Evolutionary conservation across 2,113 vertebrate genomes (phyloP).

Genomic region (Fregetta grallaria): DNA sequence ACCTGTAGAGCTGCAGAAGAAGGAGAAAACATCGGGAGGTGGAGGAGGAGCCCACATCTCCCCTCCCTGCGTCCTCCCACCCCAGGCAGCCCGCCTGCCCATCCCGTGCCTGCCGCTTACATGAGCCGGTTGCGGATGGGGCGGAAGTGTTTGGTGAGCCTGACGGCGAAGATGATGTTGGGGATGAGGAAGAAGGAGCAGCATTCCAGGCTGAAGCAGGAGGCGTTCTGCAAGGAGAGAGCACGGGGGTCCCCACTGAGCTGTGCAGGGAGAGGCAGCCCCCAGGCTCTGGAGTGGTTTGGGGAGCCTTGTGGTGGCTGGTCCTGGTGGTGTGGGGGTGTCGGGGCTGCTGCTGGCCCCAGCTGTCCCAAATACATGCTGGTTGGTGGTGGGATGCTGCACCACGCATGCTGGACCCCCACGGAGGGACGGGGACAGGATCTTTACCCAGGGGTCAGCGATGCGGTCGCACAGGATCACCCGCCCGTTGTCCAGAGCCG

Average conservation of each 20-base stretch:
- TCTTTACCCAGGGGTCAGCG: constrained; percentile 79
- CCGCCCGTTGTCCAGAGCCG: constrained; percentile 72
- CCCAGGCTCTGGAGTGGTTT: neutral
- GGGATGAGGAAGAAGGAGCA: constrained; percentile 89
- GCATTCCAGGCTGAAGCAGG: constrained; percentile 93
- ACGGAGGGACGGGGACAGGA: rapidly evolving
- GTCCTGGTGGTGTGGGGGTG: neutral
- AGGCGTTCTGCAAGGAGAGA: constrained; percentile 83
- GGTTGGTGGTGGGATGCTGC: neutral
- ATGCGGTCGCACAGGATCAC: constrained; percentile 78
- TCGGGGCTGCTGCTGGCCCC: neutral
- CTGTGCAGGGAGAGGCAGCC: rapidly evolving
- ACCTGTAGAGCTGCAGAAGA: constrained; percentile 64
- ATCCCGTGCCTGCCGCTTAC: neutral
- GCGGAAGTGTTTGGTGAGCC: constrained; percentile 88
- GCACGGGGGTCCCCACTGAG: rapidly evolving
- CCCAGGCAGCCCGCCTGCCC: neutral
- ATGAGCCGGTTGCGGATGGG: constrained; percentile 75
- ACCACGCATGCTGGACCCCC: rapidly evolving
- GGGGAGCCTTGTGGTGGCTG: neutral
- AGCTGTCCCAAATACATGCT: rapidly evolving
- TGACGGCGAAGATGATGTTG: constrained; percentile 86
- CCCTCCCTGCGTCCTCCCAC: neutral
- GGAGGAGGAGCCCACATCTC: neutral
- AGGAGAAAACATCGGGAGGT: neutral